phyloP scores from a whole-genome alignment of 1,140 invertebrate genomes.

The Tetramorium simillimum region DNA sequence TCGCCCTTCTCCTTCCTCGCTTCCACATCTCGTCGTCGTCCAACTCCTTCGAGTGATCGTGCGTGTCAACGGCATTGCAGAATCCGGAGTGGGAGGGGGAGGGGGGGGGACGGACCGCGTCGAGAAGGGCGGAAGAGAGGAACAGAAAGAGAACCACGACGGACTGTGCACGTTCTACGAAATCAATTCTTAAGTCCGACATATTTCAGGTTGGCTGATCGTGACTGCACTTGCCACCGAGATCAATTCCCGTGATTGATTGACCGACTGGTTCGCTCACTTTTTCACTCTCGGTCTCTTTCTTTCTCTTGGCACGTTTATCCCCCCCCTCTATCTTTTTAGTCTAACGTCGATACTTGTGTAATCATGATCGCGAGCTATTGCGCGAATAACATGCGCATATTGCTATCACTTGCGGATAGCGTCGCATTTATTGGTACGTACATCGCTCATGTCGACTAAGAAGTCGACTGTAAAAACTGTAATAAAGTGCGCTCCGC shows the following conservation, averaged over 20 bases:
- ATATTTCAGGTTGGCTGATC: constrained; percentile 67
- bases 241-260: constrained; percentile 67
- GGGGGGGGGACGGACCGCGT: background rate
- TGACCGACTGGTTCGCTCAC: constrained; percentile 55
- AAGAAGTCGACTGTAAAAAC: constrained; percentile 23
- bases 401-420: constrained; percentile 15
- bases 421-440: constrained; percentile 26
- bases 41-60: constrained; percentile 58
- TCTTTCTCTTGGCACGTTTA: constrained; percentile 23
- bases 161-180: constrained; percentile 62
- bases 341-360: constrained; percentile 48
- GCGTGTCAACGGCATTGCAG: constrained; percentile 65
- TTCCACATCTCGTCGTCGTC: constrained; percentile 43
- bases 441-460: background rate
- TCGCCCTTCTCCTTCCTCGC: constrained; percentile 44
- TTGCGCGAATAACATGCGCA: constrained; percentile 54
- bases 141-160: constrained; percentile 35
- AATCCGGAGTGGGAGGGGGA: constrained; percentile 10
- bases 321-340: constrained; percentile 18
- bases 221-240: constrained; percentile 66
- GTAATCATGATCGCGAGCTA: constrained; percentile 37
- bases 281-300: constrained; percentile 35
- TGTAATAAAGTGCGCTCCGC: background rate
- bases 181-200: constrained; percentile 68
- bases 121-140: constrained; percentile 10